Percentiles rank a stretch among this genome's conserved stretches.
Conservation (phyloP, 2,113 vertebrate genomes). For the Mesitornis unicolor region DNA sequence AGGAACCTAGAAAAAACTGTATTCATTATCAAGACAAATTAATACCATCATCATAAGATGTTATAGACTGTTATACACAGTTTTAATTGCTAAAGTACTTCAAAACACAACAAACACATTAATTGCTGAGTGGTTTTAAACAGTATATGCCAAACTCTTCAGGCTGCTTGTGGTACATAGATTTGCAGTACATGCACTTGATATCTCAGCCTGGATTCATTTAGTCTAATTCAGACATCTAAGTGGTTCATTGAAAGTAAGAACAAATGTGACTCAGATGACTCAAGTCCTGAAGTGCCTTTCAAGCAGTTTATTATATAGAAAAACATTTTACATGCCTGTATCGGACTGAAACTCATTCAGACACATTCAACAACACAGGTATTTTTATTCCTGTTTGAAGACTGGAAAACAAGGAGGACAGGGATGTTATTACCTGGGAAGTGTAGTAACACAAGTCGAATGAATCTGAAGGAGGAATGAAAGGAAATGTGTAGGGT, state of each 20-base stretch:
- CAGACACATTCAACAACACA: background rate
- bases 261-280: background rate
- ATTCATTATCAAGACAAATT: conserved; percentile 18
- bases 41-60: background rate
- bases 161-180: background rate
- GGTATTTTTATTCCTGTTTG: accelerated
- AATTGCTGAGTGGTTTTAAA: background rate
- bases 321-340: background rate
- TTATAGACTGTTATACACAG: background rate
- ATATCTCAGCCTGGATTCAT: background rate
- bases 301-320: background rate
- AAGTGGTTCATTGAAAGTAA: background rate
- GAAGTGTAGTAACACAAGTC: conserved; percentile 90
- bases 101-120: background rate
- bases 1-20: conserved; percentile 80
- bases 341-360: background rate
- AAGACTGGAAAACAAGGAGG: background rate
- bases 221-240: background rate
- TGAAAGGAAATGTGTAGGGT: conserved; percentile 92
- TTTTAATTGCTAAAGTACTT: background rate
- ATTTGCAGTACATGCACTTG: background rate
- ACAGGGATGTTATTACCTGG: conserved; percentile 74
- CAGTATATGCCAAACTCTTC: background rate
- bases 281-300: background rate
- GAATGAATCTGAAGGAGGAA: conserved; percentile 89